Percentiles rank a stretch among this genome's conserved stretches.
These are phyloP conservation scores for Drosophila antonietae DNA, from an alignment of 2,888 invertebrate genomes.

Conservation along the genomic window DNA sequence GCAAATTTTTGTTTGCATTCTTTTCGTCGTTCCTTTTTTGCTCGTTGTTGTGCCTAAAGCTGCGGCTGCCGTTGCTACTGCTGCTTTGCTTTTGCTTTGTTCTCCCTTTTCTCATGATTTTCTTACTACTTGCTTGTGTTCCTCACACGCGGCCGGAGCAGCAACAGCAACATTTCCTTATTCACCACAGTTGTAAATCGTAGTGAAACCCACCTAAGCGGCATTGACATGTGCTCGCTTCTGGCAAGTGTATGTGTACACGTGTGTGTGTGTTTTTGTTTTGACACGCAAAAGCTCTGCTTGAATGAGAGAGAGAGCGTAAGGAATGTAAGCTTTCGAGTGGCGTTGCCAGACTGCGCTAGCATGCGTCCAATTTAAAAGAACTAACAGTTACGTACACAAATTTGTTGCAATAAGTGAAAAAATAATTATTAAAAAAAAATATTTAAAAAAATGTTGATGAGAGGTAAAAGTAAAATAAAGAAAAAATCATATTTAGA, in stretches of 20 bases:
- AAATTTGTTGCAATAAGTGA: not conserved
- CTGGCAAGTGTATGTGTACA: slow-evolving; percentile 23
- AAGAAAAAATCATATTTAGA: not conserved
- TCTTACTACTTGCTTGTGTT: slow-evolving; percentile 10
- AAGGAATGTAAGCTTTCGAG: slow-evolving; percentile 29
- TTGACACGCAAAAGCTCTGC: slow-evolving; percentile 63
- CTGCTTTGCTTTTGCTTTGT: not conserved
- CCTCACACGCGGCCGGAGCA: slow-evolving; percentile 28
- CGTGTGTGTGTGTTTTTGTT: slow-evolving; percentile 58
- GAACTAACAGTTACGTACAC: not conserved
- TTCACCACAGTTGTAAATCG: slow-evolving; percentile 76
- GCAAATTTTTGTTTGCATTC: slow-evolving; percentile 78
- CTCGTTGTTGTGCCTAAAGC: slow-evolving; percentile 31
- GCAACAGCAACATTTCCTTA: slow-evolving; percentile 37
- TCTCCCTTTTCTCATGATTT: not conserved
- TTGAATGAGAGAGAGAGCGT: slow-evolving; percentile 13
- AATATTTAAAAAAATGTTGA: not conserved
- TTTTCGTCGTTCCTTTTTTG: slow-evolving; percentile 41
- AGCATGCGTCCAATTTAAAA: not conserved
- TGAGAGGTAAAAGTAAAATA: not conserved
- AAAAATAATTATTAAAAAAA: not conserved
- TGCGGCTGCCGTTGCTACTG: slow-evolving; percentile 3
- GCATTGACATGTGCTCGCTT: slow-evolving; percentile 60
- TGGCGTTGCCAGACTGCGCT: slow-evolving; percentile 39
- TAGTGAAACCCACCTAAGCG: slow-evolving; percentile 39